These are phyloP conservation scores for Papilio glaucus DNA, from an alignment of 1,140 invertebrate genomes.

Conservation along the genomic window DNA sequence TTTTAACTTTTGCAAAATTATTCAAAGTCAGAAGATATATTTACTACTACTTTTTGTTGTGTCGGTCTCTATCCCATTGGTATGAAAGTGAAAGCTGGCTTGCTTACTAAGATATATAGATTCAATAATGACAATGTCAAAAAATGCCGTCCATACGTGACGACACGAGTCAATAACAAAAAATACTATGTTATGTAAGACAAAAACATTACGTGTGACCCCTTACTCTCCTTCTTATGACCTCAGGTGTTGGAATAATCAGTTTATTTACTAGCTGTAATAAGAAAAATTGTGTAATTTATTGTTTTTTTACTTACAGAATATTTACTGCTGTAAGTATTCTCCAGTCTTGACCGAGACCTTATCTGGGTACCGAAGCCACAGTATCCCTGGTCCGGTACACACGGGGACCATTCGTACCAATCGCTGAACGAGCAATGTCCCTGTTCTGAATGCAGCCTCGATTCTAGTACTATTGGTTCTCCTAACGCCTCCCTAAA, in stretches of 20 bases:
- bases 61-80: too few species aligned
- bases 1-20: too few species aligned
- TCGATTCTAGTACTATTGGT: slow-evolving; percentile 47
- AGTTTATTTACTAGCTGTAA: background rate
- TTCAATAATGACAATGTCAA: too few species aligned
- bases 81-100: too few species aligned
- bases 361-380: slow-evolving; percentile 50
- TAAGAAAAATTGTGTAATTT: background rate
- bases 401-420: slow-evolving; percentile 60
- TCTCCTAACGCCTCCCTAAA: slow-evolving; percentile 40
- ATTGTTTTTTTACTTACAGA: slow-evolving; percentile 39
- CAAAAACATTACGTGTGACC: too few species aligned
- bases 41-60: too few species aligned
- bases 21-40: too few species aligned
- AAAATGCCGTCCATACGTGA: too few species aligned
- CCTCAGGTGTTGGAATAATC: background rate
- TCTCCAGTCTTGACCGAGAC: slow-evolving; percentile 45
- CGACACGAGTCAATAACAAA: too few species aligned
- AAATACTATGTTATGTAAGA: too few species aligned
- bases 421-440: slow-evolving; percentile 48
- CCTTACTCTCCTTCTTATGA: too few species aligned
- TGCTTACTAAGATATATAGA: too few species aligned
- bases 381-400: slow-evolving; percentile 48
- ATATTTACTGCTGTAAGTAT: slow-evolving; percentile 38
- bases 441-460: background rate